Base-by-base conservation (phyloP, 1,140 invertebrate species). In the Dermatophagoides farinae region DNA sequence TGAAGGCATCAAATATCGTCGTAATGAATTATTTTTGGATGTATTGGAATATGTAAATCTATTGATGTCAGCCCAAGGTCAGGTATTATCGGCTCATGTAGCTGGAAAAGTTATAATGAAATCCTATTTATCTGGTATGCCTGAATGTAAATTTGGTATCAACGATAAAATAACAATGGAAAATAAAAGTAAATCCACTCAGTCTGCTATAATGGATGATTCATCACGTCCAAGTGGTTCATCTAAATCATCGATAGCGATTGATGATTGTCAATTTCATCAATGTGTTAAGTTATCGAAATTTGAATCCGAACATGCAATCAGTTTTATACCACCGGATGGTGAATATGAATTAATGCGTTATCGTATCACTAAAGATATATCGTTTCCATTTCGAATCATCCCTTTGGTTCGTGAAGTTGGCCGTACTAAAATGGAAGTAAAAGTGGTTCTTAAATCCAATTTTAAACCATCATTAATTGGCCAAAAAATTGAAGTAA, bases 51-150 rank as follows among this genome's bases (percentile, higher is more conserved):
- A 95, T 76, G 93, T 98, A 16, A 99, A 99, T 76, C 75, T 99
- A 47, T 77, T 99, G 22, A 99, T 99, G 95, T 97, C 92, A 52
- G 92, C 95, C 9, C 96, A 99, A 80, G 95, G 85, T 62, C 96
- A 99, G 79, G 93, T 99, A 18, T 75, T 99, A 37, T 97, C 91
- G 40, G 93, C 96, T 54, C 95, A 99, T 71, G 96, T 99, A 23
- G 95, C 96, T 62, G 96, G 96, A 40, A 96, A 96, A 72, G 92
- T 99, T 43, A 88, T 98, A 0, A 99, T 99, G 95, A 99, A 99
- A 74, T 96, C 91, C 0, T 99, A 97, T 71, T 75, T 99, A 31
- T 97, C 91, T 43, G 96, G 96, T 31, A 99, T 99, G 96, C 96
- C 96, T 0, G 96, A 99, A 72, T 99, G 96, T 75, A 99, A 99